Evolutionary conservation across 35 echinoderm and acorn worm genomes (phyloP), one percentile per base, ranked within the genome.

Genomic region (Lytechinus variegatus): DNA sequence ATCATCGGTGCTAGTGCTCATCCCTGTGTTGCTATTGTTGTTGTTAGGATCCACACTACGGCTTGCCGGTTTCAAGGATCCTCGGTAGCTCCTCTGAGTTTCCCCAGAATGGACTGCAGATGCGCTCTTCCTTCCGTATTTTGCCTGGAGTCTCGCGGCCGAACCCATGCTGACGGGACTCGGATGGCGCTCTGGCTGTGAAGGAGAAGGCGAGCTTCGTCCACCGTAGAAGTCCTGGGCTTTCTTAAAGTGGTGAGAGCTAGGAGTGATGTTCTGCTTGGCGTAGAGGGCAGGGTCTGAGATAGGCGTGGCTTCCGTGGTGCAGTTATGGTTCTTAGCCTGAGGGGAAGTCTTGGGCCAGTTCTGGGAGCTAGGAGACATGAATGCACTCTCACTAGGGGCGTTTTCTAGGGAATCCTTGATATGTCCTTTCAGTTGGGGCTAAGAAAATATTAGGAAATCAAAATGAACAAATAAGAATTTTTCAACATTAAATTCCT

Each of bases 161-260:
- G 61, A 87, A 86, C n/a, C 27, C 33, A 44, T 95, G 21, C 87
- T 87, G n/a, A 55, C 11, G 13, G 60, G 53, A 13, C 89, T 96
- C 54, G 28, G 33, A 53, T 86, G 52, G 2, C 10, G 87, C 21
- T 90, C 88, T 12, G 54, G 28, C 87, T 61, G 95, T 24, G 53
- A 57, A 24, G 8, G 24, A 5, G 86, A 86, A 5, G 87, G 88
- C 2, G 87, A 53, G 28, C 33, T 53, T 16, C 66, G 66, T 4
- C 94, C 87, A 0, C 86, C 61, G n/a, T 99, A 97, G 94, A 97
- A 96, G 33, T 95, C 86, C 86, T 97, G 95, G 3, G 98, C 91
- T 86, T 97, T 97, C 10, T 95, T 95, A 88, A 97, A 99, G 56
- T 97, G 98, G 56, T 97, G 98, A 0, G 96, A 96, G 86, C 95